Conservation (phyloP, 2,888 invertebrate species). For the Phorcus lineatus region DNA sequence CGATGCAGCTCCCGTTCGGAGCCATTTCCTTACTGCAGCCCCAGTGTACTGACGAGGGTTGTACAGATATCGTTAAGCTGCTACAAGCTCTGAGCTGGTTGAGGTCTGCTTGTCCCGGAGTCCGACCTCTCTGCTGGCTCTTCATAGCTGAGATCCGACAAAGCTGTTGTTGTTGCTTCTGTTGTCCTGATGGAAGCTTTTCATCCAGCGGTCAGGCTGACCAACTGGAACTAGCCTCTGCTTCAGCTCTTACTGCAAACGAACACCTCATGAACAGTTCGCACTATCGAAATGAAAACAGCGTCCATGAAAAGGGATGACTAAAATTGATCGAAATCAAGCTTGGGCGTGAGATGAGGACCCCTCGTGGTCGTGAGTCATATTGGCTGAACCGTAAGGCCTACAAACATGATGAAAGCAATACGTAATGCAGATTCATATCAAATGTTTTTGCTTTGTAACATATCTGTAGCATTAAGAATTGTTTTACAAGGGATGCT, state of each 20-base stretch:
- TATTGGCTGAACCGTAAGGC: no score
- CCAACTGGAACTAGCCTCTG: slow-evolving; percentile 4
- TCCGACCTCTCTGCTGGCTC: slow-evolving; percentile 43
- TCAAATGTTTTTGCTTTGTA: no score
- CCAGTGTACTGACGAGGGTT: slow-evolving; percentile 34
- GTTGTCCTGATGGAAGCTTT: background rate
- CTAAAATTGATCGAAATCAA: no score
- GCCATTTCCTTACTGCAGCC: slow-evolving; percentile 41
- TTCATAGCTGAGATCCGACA: slow-evolving; percentile 33
- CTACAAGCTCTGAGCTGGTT: slow-evolving; percentile 46
- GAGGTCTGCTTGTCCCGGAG: slow-evolving; percentile 37
- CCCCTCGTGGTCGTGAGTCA: no score
- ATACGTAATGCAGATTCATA: no score
- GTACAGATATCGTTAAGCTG: slow-evolving; percentile 37
- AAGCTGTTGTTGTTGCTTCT: slow-evolving; percentile 4
- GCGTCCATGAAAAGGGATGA: background rate
- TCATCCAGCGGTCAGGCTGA: background rate
- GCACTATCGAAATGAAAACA: background rate
- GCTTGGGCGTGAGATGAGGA: no score
- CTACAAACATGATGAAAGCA: no score
- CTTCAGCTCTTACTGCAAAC: background rate
- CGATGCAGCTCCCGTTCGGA: slow-evolving; percentile 41
- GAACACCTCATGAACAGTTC: slow-evolving; percentile 6
- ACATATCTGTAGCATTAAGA: no score
- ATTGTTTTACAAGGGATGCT: no score